A percentile compares a stretch with the other conserved stretches of the same genome.
phyloP scores from a whole-genome alignment of 2,113 vertebrate species.

The Lophotis ruficrista region DNA sequence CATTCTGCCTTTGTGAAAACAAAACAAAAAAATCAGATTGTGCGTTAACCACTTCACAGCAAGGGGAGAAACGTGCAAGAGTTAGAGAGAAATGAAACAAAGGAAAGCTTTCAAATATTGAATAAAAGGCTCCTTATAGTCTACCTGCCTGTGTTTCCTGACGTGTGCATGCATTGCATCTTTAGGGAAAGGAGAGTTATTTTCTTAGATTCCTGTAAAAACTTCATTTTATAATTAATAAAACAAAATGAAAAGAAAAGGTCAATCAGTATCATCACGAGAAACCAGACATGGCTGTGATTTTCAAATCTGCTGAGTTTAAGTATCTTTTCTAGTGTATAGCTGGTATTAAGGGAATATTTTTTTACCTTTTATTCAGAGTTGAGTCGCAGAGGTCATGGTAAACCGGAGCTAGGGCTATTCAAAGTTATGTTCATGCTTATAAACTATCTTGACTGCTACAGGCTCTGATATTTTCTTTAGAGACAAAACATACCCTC shows the following conservation, averaged over 20 bases:
- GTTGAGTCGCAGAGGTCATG: slow-evolving; percentile 39
- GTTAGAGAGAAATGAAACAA: neutral
- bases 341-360: slow-evolving; percentile 25
- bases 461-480: slow-evolving; percentile 56
- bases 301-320: slow-evolving; percentile 24
- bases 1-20: neutral
- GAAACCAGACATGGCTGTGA: neutral
- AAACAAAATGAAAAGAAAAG: neutral
- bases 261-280: neutral
- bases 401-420: slow-evolving; percentile 30
- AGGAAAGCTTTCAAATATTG: neutral
- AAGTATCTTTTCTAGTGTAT: neutral
- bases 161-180: neutral
- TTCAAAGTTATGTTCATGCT: slow-evolving; percentile 57
- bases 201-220: neutral
- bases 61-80: neutral
- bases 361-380: slow-evolving; percentile 43
- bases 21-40: neutral
- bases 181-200: neutral
- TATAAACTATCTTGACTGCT: slow-evolving; percentile 58
- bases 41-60: neutral
- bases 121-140: slow-evolving; percentile 4
- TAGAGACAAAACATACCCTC: slow-evolving; percentile 65
- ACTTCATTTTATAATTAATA: slow-evolving; percentile 5
- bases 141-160: neutral